These are phyloP conservation scores for Drosophila melanocephala DNA, from an alignment of 2,888 invertebrate species.

Conservation along the genomic window DNA sequence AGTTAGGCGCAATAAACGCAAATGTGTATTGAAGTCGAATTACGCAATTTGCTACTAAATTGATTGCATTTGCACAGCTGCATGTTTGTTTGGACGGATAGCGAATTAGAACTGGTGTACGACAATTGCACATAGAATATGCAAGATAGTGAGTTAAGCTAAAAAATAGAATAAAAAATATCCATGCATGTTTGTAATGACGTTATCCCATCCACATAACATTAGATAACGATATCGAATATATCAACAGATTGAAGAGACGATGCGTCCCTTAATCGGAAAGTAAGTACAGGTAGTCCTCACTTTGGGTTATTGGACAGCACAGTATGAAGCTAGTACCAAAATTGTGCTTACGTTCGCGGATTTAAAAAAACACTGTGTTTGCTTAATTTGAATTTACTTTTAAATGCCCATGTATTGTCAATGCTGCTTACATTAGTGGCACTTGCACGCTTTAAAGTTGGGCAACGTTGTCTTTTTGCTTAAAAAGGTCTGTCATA, in stretches of 20 bases:
- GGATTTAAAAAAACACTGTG: background rate
- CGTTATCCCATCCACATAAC: background rate
- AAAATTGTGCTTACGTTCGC: background rate
- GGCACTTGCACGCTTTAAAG: background rate
- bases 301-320: background rate
- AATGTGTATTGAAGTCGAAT: constrained; percentile 77
- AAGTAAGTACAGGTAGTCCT: background rate
- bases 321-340: background rate
- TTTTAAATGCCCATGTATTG: background rate
- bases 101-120: background rate
- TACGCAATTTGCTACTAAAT: constrained; percentile 78
- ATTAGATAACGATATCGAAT: background rate
- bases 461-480: background rate
- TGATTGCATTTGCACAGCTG: constrained; percentile 76
- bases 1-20: constrained; percentile 64
- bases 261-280: background rate
- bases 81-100: constrained; percentile 28
- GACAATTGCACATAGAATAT: background rate
- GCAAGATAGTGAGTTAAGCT: background rate
- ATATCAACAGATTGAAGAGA: background rate
- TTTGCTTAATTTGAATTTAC: background rate
- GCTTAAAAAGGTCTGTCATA: background rate
- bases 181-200: too few species aligned
- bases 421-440: background rate
- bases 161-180: background rate